Conservation (phyloP, 1,140 invertebrate genomes). For the Pomacea maculata region DNA sequence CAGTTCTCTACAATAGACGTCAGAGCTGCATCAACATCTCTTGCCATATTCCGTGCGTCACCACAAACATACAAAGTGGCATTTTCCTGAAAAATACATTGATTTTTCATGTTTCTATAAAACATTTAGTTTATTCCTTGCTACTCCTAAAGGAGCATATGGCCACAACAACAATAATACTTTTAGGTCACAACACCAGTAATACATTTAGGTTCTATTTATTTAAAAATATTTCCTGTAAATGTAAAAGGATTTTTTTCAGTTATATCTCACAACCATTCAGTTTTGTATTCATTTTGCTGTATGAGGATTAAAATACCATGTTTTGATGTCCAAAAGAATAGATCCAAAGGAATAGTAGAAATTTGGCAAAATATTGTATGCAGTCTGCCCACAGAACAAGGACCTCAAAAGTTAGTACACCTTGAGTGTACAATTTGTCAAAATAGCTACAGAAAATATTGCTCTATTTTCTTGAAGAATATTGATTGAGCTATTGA, state of each 20-base stretch:
- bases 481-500: not conserved
- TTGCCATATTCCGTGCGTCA: conserved; percentile 67
- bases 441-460: not conserved
- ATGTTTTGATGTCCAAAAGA: too few species aligned
- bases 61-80: conserved; percentile 66
- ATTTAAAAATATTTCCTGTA: not conserved
- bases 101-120: not conserved
- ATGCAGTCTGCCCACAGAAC: not conserved
- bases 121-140: not conserved
- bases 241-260: not conserved
- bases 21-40: conserved; percentile 64
- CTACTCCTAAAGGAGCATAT: too few species aligned
- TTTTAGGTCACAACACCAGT: too few species aligned
- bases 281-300: not conserved
- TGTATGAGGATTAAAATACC: too few species aligned
- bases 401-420: not conserved
- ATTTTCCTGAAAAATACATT: conserved; percentile 27
- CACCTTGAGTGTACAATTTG: not conserved
- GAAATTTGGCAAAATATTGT: not conserved
- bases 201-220: not conserved
- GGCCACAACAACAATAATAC: too few species aligned
- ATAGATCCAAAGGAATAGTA: too few species aligned
- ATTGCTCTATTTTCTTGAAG: not conserved
- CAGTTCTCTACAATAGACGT: conserved; percentile 43
- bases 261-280: not conserved